Evolutionary conservation across 2,113 vertebrate species (phyloP).

Genomic region (Brachirus orientalis): DNA sequence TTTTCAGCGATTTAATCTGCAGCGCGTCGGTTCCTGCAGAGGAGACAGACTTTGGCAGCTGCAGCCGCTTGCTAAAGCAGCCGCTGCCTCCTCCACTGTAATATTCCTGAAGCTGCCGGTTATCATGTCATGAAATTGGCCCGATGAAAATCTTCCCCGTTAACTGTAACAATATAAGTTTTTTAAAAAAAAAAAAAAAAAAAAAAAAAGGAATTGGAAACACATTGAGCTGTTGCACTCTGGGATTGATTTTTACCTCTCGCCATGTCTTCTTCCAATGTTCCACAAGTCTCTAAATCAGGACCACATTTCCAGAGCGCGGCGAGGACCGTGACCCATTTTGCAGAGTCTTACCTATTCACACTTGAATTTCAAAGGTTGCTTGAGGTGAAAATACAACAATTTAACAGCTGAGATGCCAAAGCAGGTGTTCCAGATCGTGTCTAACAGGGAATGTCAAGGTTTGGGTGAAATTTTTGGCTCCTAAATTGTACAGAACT

Average conservation of each 20-base stretch:
- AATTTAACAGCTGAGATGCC: neutral
- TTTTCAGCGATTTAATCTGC: constrained; percentile 23
- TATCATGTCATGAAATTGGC: constrained; percentile 59
- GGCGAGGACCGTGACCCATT: constrained; percentile 23
- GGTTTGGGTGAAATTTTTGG: neutral
- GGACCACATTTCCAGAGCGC: constrained; percentile 52
- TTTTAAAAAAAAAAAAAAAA: no score
- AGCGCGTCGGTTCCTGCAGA: constrained; percentile 4
- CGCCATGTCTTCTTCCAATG: constrained; percentile 28
- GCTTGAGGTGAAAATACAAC: constrained; percentile 4
- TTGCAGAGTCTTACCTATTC: constrained; percentile 31
- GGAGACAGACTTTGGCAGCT: constrained; percentile 10
- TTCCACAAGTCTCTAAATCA: constrained; percentile 54
- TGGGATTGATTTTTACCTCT: constrained; percentile 44
- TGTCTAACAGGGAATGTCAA: neutral
- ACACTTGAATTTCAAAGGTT: constrained; percentile 4
- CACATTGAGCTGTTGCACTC: constrained; percentile 43
- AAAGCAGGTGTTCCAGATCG: neutral
- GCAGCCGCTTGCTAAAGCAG: neutral
- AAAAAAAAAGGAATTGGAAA: constrained; percentile 57
- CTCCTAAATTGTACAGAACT: neutral
- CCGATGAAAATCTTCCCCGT: constrained; percentile 52
- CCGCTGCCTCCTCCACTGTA: constrained; percentile 14
- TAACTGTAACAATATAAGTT: constrained; percentile 43
- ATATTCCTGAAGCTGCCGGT: constrained; percentile 36